Conservation (phyloP, 2,888 invertebrate genomes). For the Leucoma salicis region DNA sequence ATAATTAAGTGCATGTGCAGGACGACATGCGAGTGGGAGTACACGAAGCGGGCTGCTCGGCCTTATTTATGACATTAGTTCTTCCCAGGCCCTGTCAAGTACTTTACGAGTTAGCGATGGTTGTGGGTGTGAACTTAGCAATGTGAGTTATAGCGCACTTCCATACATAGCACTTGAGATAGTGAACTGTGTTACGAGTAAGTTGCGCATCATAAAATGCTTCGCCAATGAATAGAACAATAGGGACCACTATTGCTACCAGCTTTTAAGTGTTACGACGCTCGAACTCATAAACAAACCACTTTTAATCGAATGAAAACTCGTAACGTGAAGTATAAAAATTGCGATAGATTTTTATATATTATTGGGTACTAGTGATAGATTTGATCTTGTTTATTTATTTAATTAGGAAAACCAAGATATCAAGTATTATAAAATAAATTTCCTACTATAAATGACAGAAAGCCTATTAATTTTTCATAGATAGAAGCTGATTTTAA, state of each 20-base stretch:
- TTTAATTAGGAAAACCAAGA: too few relatives aligned
- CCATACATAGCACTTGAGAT: conserved; percentile 47
- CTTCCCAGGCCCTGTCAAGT: conserved; percentile 47
- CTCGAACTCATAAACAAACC: conserved; percentile 39
- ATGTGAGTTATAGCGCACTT: conserved; percentile 59
- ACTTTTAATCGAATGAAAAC: conserved; percentile 22
- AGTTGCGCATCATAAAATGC: conserved; percentile 61
- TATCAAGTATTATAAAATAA: too few relatives aligned
- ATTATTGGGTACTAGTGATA: too few relatives aligned
- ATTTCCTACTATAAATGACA: too few relatives aligned
- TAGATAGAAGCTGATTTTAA: too few relatives aligned
- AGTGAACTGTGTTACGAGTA: conserved; percentile 34
- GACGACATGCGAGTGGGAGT: conserved; percentile 23
- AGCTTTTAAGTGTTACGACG: conserved; percentile 38
- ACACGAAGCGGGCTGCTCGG: conserved; percentile 34
- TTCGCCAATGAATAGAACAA: conserved; percentile 65
- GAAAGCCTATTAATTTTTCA: too few relatives aligned
- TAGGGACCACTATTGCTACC: conserved; percentile 25
- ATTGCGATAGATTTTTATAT: too few relatives aligned
- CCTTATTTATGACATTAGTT: conserved; percentile 64
- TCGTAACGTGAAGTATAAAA: conserved; percentile 3
- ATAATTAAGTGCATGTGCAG: conserved; percentile 24
- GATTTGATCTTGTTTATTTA: too few relatives aligned
- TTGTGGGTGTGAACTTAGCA: conserved; percentile 55
- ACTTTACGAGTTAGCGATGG: conserved; percentile 63